Evolutionary conservation across 2,797 vertebrate genomes (phyloP).

Genomic region (Notoglanidium macrostoma): DNA sequence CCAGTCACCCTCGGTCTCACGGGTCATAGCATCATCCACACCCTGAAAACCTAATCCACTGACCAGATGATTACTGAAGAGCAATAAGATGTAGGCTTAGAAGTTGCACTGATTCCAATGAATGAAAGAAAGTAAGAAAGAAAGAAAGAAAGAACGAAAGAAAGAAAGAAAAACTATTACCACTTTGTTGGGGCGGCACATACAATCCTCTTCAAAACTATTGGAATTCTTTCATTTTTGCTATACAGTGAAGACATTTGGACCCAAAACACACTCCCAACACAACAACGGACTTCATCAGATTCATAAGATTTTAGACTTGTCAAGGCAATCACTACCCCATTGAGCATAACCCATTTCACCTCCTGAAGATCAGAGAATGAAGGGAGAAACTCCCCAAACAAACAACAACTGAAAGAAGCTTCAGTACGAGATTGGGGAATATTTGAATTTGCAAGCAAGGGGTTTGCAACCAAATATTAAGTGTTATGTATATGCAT

Average conservation of each 20-base stretch:
- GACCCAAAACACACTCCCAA: not conserved
- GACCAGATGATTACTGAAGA: not conserved
- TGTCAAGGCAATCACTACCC: not conserved
- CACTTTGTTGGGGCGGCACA: not conserved
- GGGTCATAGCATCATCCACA: not conserved
- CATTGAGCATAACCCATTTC: not conserved
- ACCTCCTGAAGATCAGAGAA: not conserved
- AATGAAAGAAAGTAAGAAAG: not conserved
- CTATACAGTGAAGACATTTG: not conserved
- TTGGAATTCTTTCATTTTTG: not conserved
- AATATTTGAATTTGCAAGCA: not conserved
- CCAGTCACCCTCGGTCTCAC: not conserved
- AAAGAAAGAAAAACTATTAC: not conserved
- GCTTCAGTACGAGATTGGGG: not conserved
- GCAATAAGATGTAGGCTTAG: not conserved
- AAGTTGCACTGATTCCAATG: not conserved
- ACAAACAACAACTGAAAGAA: not conserved
- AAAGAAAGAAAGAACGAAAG: not conserved
- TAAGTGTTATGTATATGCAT: not conserved
- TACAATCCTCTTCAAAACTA: not conserved
- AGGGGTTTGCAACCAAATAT: not conserved
- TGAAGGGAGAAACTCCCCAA: not conserved
- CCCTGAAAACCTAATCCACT: not conserved
- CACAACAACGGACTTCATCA: not conserved
- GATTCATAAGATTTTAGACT: not conserved